Conservation (phyloP, 2,888 invertebrate genomes). For the Calephelis perditalis region DNA sequence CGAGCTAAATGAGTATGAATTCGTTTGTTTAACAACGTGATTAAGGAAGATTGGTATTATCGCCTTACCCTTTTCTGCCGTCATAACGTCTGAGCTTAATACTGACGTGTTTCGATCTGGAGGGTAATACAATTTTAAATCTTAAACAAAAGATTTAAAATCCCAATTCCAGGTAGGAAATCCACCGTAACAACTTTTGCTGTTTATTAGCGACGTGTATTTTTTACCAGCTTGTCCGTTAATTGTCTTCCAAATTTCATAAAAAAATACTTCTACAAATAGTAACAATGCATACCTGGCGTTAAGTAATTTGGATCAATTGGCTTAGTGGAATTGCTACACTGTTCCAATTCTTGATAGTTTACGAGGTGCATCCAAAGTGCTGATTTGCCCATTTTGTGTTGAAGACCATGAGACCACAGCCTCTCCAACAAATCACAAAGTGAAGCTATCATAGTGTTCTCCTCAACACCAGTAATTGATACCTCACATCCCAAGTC, state of each 20-base stretch:
- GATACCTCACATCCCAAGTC: conserved; percentile 90
- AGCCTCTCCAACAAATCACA: conserved; percentile 98
- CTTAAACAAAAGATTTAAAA: no score
- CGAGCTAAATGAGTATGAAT: no score
- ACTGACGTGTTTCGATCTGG: no score
- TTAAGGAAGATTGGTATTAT: no score
- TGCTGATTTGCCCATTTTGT: conserved; percentile 97
- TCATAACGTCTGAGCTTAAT: no score
- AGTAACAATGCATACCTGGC: conserved; percentile 24
- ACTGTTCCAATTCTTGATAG: conserved; percentile 91
- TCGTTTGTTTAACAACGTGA: no score
- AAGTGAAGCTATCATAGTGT: conserved; percentile 97
- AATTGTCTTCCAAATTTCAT: background rate
- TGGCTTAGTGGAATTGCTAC: conserved; percentile 71
- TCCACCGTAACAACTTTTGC: no score
- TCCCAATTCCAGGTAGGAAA: no score
- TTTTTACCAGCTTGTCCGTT: background rate
- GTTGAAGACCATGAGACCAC: conserved; percentile 98
- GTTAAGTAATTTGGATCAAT: conserved; percentile 61
- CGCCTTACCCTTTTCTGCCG: no score
- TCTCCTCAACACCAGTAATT: conserved; percentile 91
- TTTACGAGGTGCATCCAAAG: conserved; percentile 96
- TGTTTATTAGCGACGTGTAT: no score
- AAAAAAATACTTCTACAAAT: no score
- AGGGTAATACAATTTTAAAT: no score